phyloP scores from a whole-genome alignment of 2,888 invertebrate genomes.

The Agrilus biguttatus region DNA sequence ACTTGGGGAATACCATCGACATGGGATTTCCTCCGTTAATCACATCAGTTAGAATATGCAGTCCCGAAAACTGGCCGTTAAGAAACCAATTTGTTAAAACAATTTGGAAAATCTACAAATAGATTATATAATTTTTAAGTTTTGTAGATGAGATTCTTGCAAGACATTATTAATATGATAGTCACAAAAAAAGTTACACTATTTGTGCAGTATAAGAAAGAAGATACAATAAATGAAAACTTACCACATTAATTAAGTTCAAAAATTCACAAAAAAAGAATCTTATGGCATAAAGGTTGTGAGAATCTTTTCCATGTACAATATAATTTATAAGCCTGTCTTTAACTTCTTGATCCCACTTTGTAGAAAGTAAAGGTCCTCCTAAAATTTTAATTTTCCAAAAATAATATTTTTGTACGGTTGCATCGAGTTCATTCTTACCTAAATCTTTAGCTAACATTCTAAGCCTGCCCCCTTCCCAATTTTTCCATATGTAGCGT shows the following conservation, averaged over 20 bases:
- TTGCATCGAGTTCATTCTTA: conserved; percentile 15
- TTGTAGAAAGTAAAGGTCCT: conserved; percentile 39
- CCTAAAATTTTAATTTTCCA: conserved; percentile 23
- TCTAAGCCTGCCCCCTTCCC: conserved; percentile 51
- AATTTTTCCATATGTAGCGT: conserved; percentile 55
- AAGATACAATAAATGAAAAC: conserved; percentile 18
- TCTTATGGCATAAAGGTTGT: conserved; percentile 49
- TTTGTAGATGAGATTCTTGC: not conserved
- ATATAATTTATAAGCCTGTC: conserved; percentile 44
- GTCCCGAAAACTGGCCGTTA: conserved; percentile 44
- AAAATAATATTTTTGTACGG: too few species aligned
- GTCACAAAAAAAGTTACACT: too few species aligned
- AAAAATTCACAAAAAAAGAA: conserved; percentile 58
- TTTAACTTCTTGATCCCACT: conserved; percentile 40
- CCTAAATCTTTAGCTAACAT: conserved; percentile 45
- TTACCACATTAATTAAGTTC: conserved; percentile 60
- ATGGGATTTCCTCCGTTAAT: conserved; percentile 39
- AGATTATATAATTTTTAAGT: not conserved
- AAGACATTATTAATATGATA: too few species aligned
- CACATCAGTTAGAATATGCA: conserved; percentile 40
- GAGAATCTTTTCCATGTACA: conserved; percentile 38
- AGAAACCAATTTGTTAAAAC: conserved; percentile 51
- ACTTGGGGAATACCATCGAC: conserved; percentile 53
- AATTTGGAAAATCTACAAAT: conserved; percentile 49
- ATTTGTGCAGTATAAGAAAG: not conserved